These are phyloP conservation scores for Branchellion lobata DNA, from an alignment of 2,888 invertebrate species.

Conservation along the genomic window DNA sequence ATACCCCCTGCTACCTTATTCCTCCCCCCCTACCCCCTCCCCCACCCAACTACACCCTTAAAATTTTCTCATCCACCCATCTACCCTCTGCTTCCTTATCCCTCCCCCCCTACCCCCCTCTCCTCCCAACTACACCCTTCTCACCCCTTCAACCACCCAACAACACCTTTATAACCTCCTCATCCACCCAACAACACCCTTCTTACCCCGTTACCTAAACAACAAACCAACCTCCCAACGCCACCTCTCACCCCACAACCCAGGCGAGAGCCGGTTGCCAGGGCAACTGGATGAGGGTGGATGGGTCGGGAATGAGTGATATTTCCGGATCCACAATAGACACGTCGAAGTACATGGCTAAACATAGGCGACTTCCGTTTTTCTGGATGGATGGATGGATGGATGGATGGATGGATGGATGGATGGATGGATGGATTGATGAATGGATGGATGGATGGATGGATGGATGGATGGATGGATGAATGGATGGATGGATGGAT, in stretches of 20 bases:
- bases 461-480: too few relatives aligned
- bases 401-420: not conserved
- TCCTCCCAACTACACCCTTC: not conserved
- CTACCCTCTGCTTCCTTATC: too few relatives aligned
- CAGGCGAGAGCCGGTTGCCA: conserved; percentile 53
- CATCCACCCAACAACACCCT: not conserved
- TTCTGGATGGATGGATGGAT: conserved; percentile 47
- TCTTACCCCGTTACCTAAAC: not conserved
- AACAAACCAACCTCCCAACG: not conserved
- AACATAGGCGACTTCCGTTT: conserved; percentile 49
- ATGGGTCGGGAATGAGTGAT: conserved; percentile 51
- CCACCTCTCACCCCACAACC: conserved; percentile 49
- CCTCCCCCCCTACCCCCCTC: not conserved
- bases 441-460: too few relatives aligned
- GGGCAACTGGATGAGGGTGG: conserved; percentile 52
- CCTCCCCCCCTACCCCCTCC: not conserved
- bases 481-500: too few relatives aligned
- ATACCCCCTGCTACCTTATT: too few relatives aligned
- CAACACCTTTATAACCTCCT: too few relatives aligned
- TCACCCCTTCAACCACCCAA: not conserved
- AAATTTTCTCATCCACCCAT: too few relatives aligned
- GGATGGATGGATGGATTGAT: too few relatives aligned
- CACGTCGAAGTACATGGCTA: conserved; percentile 51
- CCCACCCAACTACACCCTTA: not conserved
- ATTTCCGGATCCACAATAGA: conserved; percentile 51